phyloP scores from a whole-genome alignment of 2,888 invertebrate species.

The Octodonta nipae region DNA sequence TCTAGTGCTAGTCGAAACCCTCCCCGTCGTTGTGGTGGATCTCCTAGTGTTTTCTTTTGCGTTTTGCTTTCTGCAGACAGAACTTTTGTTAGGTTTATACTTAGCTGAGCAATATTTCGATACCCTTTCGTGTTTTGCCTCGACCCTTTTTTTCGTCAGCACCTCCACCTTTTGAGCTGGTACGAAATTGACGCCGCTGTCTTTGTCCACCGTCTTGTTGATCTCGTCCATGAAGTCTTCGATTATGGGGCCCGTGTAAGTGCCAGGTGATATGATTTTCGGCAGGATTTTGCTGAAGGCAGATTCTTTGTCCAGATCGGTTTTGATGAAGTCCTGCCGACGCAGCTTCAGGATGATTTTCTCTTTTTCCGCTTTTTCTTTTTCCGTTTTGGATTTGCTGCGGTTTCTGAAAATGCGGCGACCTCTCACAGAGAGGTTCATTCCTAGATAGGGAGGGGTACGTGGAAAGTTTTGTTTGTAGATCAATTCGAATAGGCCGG shows the following conservation, averaged over 20 bases:
- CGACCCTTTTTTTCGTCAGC: slow-evolving; percentile 11
- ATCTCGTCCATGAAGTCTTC: slow-evolving; percentile 55
- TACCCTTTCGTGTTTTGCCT: slow-evolving; percentile 25
- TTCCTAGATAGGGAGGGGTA: slow-evolving; percentile 67
- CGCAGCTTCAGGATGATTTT: slow-evolving; percentile 31
- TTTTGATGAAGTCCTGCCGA: slow-evolving; percentile 14
- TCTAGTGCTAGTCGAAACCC: not conserved
- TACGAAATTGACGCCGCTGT: slow-evolving; percentile 20
- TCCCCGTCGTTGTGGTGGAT: too few relatives aligned
- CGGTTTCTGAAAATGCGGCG: slow-evolving; percentile 42
- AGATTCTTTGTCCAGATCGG: not conserved
- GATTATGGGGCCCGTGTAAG: slow-evolving; percentile 52
- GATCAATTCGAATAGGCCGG: slow-evolving; percentile 67
- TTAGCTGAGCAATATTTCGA: slow-evolving; percentile 19
- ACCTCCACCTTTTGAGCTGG: slow-evolving; percentile 10
- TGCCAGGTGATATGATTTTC: slow-evolving; percentile 30
- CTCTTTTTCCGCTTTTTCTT: slow-evolving; percentile 30
- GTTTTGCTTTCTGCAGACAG: slow-evolving; percentile 29
- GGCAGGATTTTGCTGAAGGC: slow-evolving; percentile 20
- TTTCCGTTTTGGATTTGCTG: slow-evolving; percentile 20
- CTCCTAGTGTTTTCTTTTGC: slow-evolving; percentile 26
- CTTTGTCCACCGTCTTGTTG: slow-evolving; percentile 36
- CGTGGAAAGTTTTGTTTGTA: slow-evolving; percentile 66
- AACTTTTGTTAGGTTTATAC: slow-evolving; percentile 25
- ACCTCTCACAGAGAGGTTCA: slow-evolving; percentile 55